Percentiles rank a stretch among this genome's conserved stretches.
These are phyloP conservation scores for Molothrus ater DNA, from an alignment of 2,797 vertebrate genomes.

Conservation along the genomic window DNA sequence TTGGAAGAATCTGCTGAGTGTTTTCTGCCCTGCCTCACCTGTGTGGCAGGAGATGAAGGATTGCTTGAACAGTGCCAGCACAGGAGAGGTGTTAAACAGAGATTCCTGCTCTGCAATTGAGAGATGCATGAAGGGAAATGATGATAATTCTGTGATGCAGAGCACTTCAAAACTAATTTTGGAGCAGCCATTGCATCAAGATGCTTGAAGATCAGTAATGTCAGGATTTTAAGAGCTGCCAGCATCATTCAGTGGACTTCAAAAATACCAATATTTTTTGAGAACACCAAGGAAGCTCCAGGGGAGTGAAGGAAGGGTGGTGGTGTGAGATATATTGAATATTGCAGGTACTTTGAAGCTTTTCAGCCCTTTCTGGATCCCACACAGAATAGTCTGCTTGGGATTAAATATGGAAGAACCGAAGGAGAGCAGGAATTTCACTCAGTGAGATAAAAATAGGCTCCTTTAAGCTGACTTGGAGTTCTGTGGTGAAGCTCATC, in stretches of 20 bases:
- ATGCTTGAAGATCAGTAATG: not conserved
- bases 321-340: not conserved
- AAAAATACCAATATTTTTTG: no score
- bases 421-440: constrained; percentile 1
- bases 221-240: not conserved
- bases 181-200: not conserved
- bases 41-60: not conserved
- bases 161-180: not conserved
- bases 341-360: not conserved
- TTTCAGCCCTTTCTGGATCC: not conserved
- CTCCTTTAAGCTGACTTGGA: constrained; percentile 17
- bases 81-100: not conserved
- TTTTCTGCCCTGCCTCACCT: not conserved
- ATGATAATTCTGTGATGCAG: not conserved
- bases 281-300: not conserved
- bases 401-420: not conserved
- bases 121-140: not conserved
- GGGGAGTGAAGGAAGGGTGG: not conserved
- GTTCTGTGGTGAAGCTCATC: constrained; percentile 21
- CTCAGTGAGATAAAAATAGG: constrained; percentile 10
- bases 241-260: not conserved
- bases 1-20: not conserved
- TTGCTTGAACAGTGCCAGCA: not conserved
- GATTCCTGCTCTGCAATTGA: not conserved
- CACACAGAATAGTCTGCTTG: not conserved